These are phyloP conservation scores for Oxyura jamaicensis DNA, from an alignment of 2,113 vertebrate genomes.

Conservation along the genomic window DNA sequence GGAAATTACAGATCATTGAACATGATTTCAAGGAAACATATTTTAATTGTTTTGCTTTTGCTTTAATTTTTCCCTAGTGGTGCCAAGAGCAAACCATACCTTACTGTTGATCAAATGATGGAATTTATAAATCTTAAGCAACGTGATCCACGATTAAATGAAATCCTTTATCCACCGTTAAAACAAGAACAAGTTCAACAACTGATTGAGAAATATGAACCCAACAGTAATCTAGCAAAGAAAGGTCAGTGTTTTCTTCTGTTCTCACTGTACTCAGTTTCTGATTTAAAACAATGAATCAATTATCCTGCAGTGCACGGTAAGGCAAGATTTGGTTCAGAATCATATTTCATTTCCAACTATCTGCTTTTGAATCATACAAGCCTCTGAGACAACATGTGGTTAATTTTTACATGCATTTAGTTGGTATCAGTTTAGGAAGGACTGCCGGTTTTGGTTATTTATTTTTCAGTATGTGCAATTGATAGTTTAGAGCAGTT, in stretches of 20 bases:
- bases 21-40: background rate
- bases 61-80: constrained; percentile 78
- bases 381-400: background rate
- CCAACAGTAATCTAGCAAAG: constrained; percentile 83
- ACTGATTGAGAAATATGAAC: constrained; percentile 96
- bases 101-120: constrained; percentile 95
- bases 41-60: background rate
- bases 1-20: background rate
- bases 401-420: background rate
- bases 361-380: background rate
- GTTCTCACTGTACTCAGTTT: background rate
- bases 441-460: background rate
- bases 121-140: constrained; percentile 96
- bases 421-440: background rate
- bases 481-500: background rate
- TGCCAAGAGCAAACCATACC: constrained; percentile 91
- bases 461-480: background rate
- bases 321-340: background rate
- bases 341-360: background rate
- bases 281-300: background rate
- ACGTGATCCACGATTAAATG: constrained; percentile 94
- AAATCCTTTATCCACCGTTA: constrained; percentile 96
- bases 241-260: constrained; percentile 85
- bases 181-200: constrained; percentile 95
- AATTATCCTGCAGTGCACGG: background rate